Percentiles rank a stretch among this genome's conserved stretches.
Evolutionary conservation across 1,140 invertebrate species (phyloP).

Genomic region (Pollicipes pollicipes): DNA sequence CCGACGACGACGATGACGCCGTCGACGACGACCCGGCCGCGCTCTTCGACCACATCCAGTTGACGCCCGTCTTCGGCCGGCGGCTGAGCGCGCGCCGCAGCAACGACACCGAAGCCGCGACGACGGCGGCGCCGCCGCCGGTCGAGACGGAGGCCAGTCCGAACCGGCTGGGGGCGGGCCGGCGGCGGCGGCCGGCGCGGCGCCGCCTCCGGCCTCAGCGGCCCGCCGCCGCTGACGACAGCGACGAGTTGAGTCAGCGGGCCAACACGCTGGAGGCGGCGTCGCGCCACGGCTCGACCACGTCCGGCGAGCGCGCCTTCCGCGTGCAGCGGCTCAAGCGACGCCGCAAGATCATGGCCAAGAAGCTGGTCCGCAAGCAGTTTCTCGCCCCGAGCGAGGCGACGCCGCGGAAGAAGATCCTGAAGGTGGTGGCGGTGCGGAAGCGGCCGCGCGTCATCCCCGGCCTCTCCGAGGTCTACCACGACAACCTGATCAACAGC

Average conservation of each 20-base stretch:
- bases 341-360: not conserved
- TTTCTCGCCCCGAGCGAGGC: too few relatives aligned
- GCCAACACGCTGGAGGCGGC: not conserved
- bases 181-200: too few relatives aligned
- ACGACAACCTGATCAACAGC: not conserved
- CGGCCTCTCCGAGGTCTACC: not conserved
- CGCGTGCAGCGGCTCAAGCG: not conserved
- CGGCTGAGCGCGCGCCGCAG: not conserved
- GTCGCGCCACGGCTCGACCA: not conserved
- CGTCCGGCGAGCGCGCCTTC: not conserved
- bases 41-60: not conserved
- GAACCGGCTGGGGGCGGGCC: not conserved
- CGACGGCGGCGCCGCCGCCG: too few relatives aligned
- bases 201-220: too few relatives aligned
- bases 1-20: not conserved
- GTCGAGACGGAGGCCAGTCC: not conserved
- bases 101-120: not conserved
- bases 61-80: not conserved
- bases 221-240: too few relatives aligned
- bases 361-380: not conserved
- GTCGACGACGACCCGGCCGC: too few relatives aligned
- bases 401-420: not conserved
- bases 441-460: not conserved
- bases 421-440: not conserved
- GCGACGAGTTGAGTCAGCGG: not conserved